A percentile compares a stretch with the other conserved stretches of the same genome.
Evolutionary conservation across 2,888 invertebrate species (phyloP).

Genomic region (Mongoloraphidia duomilia): DNA sequence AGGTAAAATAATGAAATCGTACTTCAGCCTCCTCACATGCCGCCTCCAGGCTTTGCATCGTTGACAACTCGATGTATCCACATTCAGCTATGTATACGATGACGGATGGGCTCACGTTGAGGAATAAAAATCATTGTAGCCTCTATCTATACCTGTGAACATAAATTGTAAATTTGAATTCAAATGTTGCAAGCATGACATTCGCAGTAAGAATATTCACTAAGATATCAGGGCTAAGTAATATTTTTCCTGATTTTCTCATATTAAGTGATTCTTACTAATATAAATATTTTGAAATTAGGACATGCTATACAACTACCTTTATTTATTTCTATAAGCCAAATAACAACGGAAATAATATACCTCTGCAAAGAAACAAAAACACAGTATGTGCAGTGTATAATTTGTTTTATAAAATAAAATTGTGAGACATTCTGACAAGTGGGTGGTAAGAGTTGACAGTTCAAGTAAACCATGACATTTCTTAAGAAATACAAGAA

Average conservation of each 20-base stretch:
- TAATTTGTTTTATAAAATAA: background rate
- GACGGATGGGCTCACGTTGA: slow-evolving; percentile 1
- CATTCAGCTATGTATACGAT: slow-evolving; percentile 30
- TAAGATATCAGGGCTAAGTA: no score
- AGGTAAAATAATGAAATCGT: slow-evolving; percentile 23
- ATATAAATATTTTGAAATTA: no score
- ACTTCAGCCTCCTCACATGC: slow-evolving; percentile 52
- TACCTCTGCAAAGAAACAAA: no score
- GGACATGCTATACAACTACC: no score
- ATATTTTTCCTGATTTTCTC: no score
- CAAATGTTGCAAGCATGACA: background rate
- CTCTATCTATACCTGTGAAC: background rate
- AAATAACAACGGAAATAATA: no score
- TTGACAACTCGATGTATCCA: slow-evolving; percentile 30
- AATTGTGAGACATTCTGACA: slow-evolving; percentile 20
- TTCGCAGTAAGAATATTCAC: no score
- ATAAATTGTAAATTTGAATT: background rate
- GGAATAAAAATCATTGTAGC: background rate
- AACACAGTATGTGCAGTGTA: no score
- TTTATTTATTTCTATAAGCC: no score
- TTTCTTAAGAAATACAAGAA: background rate
- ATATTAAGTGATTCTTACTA: no score
- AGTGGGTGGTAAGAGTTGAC: slow-evolving; percentile 18
- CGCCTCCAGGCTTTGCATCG: slow-evolving; percentile 52
- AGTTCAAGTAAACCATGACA: background rate